phyloP scores from a whole-genome alignment of 1,140 invertebrate species.

The Lepidurus packardi region DNA sequence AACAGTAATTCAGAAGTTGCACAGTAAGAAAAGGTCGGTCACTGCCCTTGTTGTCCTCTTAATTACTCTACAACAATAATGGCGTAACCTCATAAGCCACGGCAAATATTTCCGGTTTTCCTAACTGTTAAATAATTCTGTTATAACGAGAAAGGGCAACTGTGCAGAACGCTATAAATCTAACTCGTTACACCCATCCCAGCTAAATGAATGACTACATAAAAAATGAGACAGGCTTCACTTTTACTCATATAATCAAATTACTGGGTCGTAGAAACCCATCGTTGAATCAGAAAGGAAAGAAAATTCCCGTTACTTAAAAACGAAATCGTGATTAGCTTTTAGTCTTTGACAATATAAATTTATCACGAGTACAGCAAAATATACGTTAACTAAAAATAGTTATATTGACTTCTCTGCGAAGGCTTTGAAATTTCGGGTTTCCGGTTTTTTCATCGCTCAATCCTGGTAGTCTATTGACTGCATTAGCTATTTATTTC shows the following conservation, averaged over 20 bases:
- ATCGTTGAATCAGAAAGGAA: too few species aligned
- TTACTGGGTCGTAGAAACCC: too few species aligned
- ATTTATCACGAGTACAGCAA: too few species aligned
- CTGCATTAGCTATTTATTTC: background rate
- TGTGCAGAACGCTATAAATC: background rate
- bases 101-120: background rate
- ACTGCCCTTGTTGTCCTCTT: too few species aligned
- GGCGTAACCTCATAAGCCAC: slow-evolving; percentile 11
- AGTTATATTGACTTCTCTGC: background rate
- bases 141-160: background rate
- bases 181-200: background rate
- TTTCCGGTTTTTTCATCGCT: background rate
- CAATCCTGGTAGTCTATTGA: background rate
- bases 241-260: too few species aligned
- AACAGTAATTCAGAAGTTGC: too few species aligned
- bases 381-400: too few species aligned
- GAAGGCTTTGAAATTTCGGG: background rate
- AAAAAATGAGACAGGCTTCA: background rate
- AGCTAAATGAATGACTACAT: background rate
- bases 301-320: too few species aligned
- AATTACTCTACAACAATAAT: background rate
- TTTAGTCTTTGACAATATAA: too few species aligned
- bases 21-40: too few species aligned
- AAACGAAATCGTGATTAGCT: too few species aligned
- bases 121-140: background rate